Conservation (phyloP, 2,888 invertebrate genomes). For the Drosophila anomalipes region DNA sequence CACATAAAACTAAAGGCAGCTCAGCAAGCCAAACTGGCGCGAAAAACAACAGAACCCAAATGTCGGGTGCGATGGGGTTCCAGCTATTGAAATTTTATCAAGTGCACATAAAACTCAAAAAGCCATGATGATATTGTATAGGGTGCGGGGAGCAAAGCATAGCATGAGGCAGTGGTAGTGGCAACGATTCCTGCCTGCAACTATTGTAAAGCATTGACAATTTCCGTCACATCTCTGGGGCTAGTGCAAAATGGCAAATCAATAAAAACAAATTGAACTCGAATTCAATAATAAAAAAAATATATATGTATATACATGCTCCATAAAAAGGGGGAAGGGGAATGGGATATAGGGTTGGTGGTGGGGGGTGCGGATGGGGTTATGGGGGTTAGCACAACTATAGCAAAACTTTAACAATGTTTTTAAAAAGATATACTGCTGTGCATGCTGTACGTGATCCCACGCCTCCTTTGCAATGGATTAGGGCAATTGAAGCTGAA, state of each 20-base stretch:
- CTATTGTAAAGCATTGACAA: conserved; percentile 84
- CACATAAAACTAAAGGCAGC: conserved; percentile 78
- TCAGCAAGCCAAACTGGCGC: conserved; percentile 59
- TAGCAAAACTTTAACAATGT: conserved; percentile 79
- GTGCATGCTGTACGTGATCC: conserved; percentile 74
- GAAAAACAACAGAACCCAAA: conserved; percentile 64
- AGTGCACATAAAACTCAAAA: conserved; percentile 80
- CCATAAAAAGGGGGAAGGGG: not conserved
- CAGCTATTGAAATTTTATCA: conserved; percentile 79
- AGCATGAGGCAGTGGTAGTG: not conserved
- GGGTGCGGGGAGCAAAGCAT: not conserved
- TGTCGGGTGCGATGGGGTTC: conserved; percentile 13
- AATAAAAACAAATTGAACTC: conserved; percentile 84
- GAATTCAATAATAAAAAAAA: conserved; percentile 79
- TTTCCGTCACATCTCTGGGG: conserved; percentile 81
- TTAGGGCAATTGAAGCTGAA: conserved; percentile 77
- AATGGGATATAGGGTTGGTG: not conserved
- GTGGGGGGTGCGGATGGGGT: not conserved
- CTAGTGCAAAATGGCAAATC: conserved; percentile 83
- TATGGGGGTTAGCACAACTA: conserved; percentile 31
- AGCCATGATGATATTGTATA: conserved; percentile 72
- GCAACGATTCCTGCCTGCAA: conserved; percentile 51
- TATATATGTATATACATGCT: conserved; percentile 20
- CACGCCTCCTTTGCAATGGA: conserved; percentile 72
- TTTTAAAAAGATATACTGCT: conserved; percentile 79